Base-by-base conservation (phyloP, 2,797 vertebrate genomes). In the Cynodonichthys magdalenae region DNA sequence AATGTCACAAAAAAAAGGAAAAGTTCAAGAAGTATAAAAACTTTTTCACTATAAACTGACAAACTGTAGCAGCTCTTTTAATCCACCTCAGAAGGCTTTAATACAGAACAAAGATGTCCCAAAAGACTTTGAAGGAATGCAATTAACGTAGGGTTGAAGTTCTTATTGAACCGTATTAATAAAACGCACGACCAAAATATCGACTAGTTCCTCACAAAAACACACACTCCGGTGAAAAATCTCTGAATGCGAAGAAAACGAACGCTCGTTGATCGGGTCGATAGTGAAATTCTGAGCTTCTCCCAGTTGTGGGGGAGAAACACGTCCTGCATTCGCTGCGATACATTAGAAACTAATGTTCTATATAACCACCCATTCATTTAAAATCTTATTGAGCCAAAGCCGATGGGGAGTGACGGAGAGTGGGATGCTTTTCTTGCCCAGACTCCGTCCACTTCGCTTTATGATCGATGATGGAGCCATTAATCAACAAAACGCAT, bases 401-500 rank as follows among this genome's bases (percentile, higher is more conserved):
- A 83, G 78, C 85, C 87, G 61, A 89, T 86, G 66, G 61, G 65
- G 44, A 66, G 75, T 48, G 80, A 69, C 83, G 51, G 62, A 48
- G 72, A 68, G 59, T 36, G 81, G 58, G 77, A 77, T 62, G 77
- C 65, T 82, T 76, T 17, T 71, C 73, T 76, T 67, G 57, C 75
- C 53, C 46, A 44, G 79, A 63, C 57, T 80, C 74, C 63, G 78
- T 82, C 69, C 42, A 66, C 71, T 45, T 62, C 8, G 28, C 49
- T 68, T 69, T 55, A 58, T 87, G 85, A 92, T 91, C 69, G 48
- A 90, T 88, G 75, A 75, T 55, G 31, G 58, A 78, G 83, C 71
- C 86, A 87, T 92, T 89, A 77, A 92, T 91, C 87, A 87, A 84
- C 76, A 78, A 83, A 87, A 72, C 83, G 69, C 81, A 72, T 70